Conservation (phyloP, 2,888 invertebrate species). For the Pammene aurita region DNA sequence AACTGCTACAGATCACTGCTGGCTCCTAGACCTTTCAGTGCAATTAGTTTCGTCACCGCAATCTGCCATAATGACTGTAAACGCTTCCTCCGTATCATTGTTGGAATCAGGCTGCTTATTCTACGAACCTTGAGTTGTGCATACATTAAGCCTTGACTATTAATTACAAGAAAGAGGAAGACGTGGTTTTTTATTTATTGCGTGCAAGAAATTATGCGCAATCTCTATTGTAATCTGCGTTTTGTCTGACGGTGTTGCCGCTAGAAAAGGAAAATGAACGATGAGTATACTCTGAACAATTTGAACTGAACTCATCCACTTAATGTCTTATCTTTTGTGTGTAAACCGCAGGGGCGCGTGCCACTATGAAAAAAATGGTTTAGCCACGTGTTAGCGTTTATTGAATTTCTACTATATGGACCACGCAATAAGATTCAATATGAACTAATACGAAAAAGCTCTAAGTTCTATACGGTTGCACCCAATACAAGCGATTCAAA, state of each 20-base stretch:
- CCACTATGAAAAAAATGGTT: too few species aligned
- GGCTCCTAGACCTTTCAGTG: conserved; percentile 23
- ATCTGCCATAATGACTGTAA: conserved; percentile 39
- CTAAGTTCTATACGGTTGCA: too few species aligned
- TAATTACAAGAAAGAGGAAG: conserved; percentile 32
- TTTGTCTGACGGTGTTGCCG: neutral
- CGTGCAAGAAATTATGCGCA: conserved; percentile 25
- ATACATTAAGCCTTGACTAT: conserved; percentile 30
- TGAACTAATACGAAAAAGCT: too few species aligned
- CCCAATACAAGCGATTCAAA: too few species aligned
- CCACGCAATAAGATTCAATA: too few species aligned
- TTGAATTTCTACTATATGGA: too few species aligned
- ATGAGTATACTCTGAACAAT: too few species aligned
- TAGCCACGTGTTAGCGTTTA: too few species aligned
- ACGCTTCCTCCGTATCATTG: conserved; percentile 39
- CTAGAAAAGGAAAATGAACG: too few species aligned
- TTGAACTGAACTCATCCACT: too few species aligned
- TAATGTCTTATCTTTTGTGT: too few species aligned
- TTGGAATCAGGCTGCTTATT: conserved; percentile 34
- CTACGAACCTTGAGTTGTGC: conserved; percentile 37
- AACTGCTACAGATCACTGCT: neutral
- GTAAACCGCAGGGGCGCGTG: too few species aligned
- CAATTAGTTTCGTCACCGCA: conserved; percentile 36
- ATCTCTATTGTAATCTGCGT: conserved; percentile 10
- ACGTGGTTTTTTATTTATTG: conserved; percentile 15